These are phyloP conservation scores for Sprattus sprattus DNA, from an alignment of 2,113 vertebrate genomes.

Conservation along the genomic window DNA sequence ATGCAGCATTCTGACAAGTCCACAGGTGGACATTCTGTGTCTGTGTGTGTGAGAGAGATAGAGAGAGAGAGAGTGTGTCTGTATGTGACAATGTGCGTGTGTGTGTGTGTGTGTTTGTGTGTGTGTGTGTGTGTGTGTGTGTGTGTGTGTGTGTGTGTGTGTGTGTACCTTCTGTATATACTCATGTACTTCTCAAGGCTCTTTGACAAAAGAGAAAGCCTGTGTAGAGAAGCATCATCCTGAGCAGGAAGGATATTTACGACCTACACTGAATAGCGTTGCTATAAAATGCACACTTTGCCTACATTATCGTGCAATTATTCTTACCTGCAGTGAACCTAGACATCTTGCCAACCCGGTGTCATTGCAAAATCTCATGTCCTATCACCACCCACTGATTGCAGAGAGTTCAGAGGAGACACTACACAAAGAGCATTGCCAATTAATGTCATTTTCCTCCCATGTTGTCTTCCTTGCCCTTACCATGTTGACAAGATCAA, in stretches of 20 bases:
- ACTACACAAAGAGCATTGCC: constrained; percentile 35
- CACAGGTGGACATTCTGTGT: not conserved
- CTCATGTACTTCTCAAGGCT: not conserved
- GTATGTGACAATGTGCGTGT: not conserved
- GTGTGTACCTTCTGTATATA: not conserved
- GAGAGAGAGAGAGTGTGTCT: not conserved
- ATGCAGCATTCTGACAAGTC: not conserved
- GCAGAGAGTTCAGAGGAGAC: not conserved
- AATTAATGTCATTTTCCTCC: constrained; percentile 62
- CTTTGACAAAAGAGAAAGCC: not conserved
- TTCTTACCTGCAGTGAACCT: not conserved
- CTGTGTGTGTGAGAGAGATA: not conserved
- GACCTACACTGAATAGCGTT: not conserved
- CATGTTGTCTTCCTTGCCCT: constrained; percentile 47
- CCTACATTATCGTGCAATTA: not conserved
- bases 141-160: not conserved
- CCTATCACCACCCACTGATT: constrained; percentile 1
- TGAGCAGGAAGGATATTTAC: not conserved
- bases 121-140: not conserved
- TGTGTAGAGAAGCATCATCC: not conserved
- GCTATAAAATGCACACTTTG: not conserved
- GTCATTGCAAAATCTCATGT: constrained; percentile 3
- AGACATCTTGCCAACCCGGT: not conserved
- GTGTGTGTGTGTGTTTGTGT: not conserved
- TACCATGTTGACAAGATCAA: constrained; percentile 46